Percentiles rank a stretch among this genome's conserved stretches.
Conservation (phyloP, 1,140 invertebrate species). For the Drosophila tristis region DNA sequence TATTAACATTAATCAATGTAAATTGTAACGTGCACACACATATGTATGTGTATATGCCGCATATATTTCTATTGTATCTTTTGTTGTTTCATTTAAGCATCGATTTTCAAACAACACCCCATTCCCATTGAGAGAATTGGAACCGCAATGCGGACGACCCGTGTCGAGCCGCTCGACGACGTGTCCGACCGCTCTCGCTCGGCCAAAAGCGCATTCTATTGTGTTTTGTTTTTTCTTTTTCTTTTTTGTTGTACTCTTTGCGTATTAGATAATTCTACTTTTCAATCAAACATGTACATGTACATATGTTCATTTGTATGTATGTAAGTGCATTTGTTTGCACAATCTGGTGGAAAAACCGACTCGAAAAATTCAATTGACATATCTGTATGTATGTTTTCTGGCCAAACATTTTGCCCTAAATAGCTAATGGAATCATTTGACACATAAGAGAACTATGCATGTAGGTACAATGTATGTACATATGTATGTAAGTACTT, state of each 20-base stretch:
- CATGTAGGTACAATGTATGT: too few relatives aligned
- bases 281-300: background rate
- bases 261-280: conserved; percentile 30
- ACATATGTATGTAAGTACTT: too few relatives aligned
- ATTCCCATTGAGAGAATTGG: conserved; percentile 17
- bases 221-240: too few relatives aligned
- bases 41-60: conserved; percentile 9
- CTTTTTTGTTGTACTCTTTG: background rate
- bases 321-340: background rate
- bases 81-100: conserved; percentile 13
- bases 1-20: conserved; percentile 24
- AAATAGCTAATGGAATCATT: too few relatives aligned
- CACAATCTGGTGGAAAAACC: too few relatives aligned
- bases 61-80: conserved; percentile 38
- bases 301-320: background rate
- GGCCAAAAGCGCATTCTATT: conserved; percentile 16
- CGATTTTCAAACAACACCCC: conserved; percentile 35
- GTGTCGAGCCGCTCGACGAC: too few relatives aligned
- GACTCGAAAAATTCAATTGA: too few relatives aligned
- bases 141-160: conserved; percentile 1
- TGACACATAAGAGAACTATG: too few relatives aligned
- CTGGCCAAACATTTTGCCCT: too few relatives aligned
- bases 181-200: conserved; percentile 5
- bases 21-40: conserved; percentile 6
- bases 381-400: too few relatives aligned